Evolutionary conservation across 2,797 vertebrate species (phyloP), one percentile per base, ranked within the genome.

Genomic region (Gallinago solitaria): DNA sequence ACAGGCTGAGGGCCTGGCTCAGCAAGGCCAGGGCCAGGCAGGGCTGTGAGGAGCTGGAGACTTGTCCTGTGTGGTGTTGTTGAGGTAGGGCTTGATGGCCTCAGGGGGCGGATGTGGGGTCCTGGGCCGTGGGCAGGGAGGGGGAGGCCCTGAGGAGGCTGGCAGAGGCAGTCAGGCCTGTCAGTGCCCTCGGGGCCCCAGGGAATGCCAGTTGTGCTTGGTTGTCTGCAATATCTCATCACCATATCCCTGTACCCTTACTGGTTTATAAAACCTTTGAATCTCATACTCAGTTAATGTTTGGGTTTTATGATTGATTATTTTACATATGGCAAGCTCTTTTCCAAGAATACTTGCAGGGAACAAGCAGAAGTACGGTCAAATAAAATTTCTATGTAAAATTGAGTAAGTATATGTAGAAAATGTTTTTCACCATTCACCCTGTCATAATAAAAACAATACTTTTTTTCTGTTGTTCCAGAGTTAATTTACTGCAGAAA

Each of bases 381-480:
- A 76, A 88, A 88, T 67, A 88, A 76, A 95, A 73, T 8, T 63
- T 73, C 18, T 54, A 6, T 60, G 39, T 60, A 90, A 90, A 95
- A 91, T 4, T 59, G 24, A 61, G 11, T 54, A 61, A 75, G 8
- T 33, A 41, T 32, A 32, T 88, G 10, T 35, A 51, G 53, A 90
- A 95, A 94, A 83, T 28, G 4, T 2, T 83, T 91, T 85, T 76
- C 54, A 33, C 20, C 18, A 69, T 53, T 93, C 50, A 39, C 6
- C 3, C 2, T 43, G 5, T 69, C 41, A 33, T 69, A 91, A 47
- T 56, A 27, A 77, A 90, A 92, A 35, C 6, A 82, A 83, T 53
- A 0, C 2, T 1, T 1, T 37, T 51, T 76, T 83, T 67, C 47
- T 48, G 23, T 80, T 63, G 39, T 4, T 0, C 17, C 33, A 35